Evolutionary conservation across 2,113 vertebrate genomes (phyloP).

Genomic region (Cochlearius cochlearius): DNA sequence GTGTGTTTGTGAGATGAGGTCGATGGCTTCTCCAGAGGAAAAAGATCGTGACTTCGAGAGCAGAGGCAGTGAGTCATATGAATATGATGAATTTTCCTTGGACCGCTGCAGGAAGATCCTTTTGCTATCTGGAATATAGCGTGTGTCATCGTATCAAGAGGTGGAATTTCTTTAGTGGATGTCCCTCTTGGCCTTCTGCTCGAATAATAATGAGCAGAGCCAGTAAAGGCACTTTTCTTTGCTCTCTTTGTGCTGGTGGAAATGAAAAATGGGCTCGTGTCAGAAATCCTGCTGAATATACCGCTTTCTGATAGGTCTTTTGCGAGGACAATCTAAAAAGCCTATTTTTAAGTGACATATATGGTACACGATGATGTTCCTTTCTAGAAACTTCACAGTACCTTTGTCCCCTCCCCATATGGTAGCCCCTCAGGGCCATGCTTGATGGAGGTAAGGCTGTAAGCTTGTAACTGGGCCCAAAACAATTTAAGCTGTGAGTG

Average conservation of each 20-base stretch:
- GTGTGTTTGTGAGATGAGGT: neutral
- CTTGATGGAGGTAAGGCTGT: neutral
- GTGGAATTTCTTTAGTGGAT: neutral
- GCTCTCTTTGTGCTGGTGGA: neutral
- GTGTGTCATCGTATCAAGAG: neutral
- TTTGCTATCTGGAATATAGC: neutral
- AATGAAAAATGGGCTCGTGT: neutral
- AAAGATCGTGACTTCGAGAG: neutral
- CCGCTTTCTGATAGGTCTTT: neutral
- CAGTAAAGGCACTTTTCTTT: neutral
- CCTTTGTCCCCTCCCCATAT: neutral
- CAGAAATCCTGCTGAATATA: neutral
- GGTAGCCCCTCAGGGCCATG: neutral
- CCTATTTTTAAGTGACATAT: neutral
- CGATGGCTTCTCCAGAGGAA: neutral
- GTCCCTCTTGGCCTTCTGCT: neutral
- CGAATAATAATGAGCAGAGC: neutral
- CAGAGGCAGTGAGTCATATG: neutral
- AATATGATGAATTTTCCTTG: constrained; percentile 11
- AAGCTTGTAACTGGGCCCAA: neutral
- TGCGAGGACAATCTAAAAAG: neutral
- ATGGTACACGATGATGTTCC: neutral
- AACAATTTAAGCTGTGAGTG: neutral
- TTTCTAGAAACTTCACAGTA: neutral
- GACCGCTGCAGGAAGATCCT: neutral